Conservation (phyloP, 1,140 invertebrate genomes). For the Leguminivora glycinivorella region DNA sequence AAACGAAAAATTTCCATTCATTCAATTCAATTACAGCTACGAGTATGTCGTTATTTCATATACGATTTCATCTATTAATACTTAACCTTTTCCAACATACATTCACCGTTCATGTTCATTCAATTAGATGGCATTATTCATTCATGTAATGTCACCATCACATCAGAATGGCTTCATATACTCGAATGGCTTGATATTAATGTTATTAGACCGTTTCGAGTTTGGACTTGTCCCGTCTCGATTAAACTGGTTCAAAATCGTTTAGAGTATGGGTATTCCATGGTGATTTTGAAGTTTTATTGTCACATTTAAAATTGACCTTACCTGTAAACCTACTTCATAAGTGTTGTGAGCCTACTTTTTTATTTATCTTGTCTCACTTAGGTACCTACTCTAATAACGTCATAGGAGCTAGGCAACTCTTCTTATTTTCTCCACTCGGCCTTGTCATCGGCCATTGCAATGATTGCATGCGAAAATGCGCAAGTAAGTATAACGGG, state of each 20-base stretch:
- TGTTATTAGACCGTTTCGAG: conserved; percentile 18
- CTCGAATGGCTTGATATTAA: conserved; percentile 21
- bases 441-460: too few species aligned
- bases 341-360: too few species aligned
- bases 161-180: conserved; percentile 15
- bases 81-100: not conserved
- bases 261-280: not conserved
- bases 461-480: too few species aligned
- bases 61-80: not conserved
- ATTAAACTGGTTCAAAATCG: conserved; percentile 7
- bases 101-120: conserved; percentile 1
- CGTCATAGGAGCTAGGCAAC: too few species aligned
- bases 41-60: too few species aligned
- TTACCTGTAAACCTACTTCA: too few species aligned
- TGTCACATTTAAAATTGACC: not conserved
- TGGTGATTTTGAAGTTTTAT: not conserved
- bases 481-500: too few species aligned
- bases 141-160: conserved; percentile 20
- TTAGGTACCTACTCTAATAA: too few species aligned
- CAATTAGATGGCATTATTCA: conserved; percentile 22
- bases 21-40: too few species aligned
- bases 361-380: too few species aligned
- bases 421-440: too few species aligned
- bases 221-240: conserved; percentile 2
- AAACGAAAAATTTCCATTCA: too few species aligned